Percentiles rank a stretch among this genome's conserved stretches.
phyloP scores from a whole-genome alignment of 2,797 vertebrate genomes.

The Hippopotamyrus pictus region DNA sequence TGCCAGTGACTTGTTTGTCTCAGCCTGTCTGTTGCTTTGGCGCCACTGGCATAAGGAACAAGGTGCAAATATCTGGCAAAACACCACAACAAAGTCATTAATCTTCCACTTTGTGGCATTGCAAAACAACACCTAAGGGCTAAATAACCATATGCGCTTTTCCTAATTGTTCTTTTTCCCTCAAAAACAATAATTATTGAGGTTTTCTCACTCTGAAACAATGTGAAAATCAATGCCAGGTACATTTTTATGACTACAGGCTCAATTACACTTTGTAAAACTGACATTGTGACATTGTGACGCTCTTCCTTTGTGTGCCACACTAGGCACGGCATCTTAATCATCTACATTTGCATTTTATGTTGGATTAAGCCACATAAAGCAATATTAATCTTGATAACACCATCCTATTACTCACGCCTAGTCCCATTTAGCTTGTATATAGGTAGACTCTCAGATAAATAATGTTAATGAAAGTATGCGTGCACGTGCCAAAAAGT shows the following conservation, averaged over 20 bases:
- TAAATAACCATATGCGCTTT: neutral
- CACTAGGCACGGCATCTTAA: neutral
- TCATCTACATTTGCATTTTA: neutral
- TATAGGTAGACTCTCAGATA: neutral
- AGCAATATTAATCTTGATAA: neutral
- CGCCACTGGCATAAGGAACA: neutral
- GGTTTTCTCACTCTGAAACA: slow-evolving; percentile 14
- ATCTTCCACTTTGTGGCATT: neutral
- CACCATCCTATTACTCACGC: neutral
- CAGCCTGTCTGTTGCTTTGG: slow-evolving; percentile 20
- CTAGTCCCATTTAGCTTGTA: neutral
- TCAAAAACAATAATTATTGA: slow-evolving; percentile 19
- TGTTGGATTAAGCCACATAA: neutral
- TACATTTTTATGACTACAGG: slow-evolving; percentile 15
- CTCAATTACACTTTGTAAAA: slow-evolving; percentile 11
- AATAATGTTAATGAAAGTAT: neutral
- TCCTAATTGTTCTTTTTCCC: slow-evolving; percentile 11
- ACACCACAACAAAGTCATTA: neutral
- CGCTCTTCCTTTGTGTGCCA: neutral
- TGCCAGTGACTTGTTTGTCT: slow-evolving; percentile 21
- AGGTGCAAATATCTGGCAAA: neutral
- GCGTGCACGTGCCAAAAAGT: neutral
- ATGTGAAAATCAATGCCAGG: slow-evolving; percentile 7
- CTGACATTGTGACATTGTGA: neutral
- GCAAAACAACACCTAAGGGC: neutral